Evolutionary conservation across 2,113 vertebrate genomes (phyloP).

Genomic region (Anas platyrhynchos): DNA sequence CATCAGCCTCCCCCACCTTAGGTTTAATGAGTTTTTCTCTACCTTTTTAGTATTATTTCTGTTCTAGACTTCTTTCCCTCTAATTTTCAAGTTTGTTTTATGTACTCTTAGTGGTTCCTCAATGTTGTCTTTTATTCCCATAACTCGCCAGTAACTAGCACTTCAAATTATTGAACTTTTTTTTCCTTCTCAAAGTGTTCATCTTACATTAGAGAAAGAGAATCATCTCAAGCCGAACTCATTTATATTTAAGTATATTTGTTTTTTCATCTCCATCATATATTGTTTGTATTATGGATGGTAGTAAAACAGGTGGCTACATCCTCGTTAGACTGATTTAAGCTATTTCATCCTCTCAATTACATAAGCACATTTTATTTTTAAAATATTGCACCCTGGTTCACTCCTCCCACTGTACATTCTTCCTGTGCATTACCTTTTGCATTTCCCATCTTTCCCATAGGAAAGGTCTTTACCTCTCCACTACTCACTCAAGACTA

Average conservation of each 20-base stretch:
- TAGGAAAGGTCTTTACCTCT: background rate
- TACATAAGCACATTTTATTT: background rate
- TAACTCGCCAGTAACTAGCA: background rate
- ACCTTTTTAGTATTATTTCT: background rate
- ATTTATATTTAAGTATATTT: background rate
- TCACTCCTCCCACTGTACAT: background rate
- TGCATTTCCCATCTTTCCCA: background rate
- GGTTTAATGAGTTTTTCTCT: background rate
- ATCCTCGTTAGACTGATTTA: background rate
- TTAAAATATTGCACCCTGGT: background rate
- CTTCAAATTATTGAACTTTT: background rate
- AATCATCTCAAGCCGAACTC: background rate
- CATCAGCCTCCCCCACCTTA: background rate
- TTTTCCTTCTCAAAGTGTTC: background rate
- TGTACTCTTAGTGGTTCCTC: background rate
- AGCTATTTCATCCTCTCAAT: background rate
- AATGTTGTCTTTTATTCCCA: background rate
- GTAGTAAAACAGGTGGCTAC: background rate
- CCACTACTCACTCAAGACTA: background rate
- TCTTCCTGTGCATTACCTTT: background rate
- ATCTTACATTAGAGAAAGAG: background rate
- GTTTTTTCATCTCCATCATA: background rate
- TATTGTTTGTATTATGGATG: background rate
- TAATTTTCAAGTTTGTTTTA: background rate
- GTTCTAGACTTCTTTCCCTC: background rate